phyloP scores from a whole-genome alignment of 2,888 invertebrate species.

The Conchocele bisecta region DNA sequence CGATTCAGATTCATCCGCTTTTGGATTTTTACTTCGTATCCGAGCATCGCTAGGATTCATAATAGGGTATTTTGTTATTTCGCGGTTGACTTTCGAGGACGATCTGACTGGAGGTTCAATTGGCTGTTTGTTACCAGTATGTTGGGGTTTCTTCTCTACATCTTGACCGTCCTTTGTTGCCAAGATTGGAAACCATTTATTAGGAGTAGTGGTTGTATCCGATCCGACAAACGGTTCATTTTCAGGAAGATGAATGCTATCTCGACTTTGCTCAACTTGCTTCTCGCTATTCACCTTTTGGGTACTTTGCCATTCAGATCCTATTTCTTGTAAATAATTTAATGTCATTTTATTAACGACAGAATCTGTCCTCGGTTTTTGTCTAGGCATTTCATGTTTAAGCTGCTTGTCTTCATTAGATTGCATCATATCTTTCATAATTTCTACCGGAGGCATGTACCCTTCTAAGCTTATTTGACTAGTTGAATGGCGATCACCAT shows the following conservation, averaged over 20 bases:
- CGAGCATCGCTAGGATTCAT: too few species aligned
- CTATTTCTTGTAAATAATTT: slow-evolving; percentile 71
- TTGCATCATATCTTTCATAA: slow-evolving; percentile 64
- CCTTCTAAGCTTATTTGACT: slow-evolving; percentile 48
- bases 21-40: too few species aligned
- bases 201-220: slow-evolving; percentile 44
- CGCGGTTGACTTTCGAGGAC: too few species aligned
- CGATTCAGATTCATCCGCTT: too few species aligned
- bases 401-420: slow-evolving; percentile 55
- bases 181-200: slow-evolving; percentile 49
- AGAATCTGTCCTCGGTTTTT: slow-evolving; percentile 58
- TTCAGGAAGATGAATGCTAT: slow-evolving; percentile 5
- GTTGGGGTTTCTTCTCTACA: too few species aligned
- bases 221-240: slow-evolving; percentile 44
- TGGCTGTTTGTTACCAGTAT: too few species aligned
- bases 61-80: too few species aligned
- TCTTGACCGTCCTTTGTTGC: slow-evolving; percentile 1
- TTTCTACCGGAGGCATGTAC: slow-evolving; percentile 69
- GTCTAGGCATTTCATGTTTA: slow-evolving; percentile 49
- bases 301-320: slow-evolving; percentile 67
- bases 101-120: too few species aligned
- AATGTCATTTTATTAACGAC: slow-evolving; percentile 67
- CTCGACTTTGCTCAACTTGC: not conserved
- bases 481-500: too few species aligned
- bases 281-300: slow-evolving; percentile 14